A percentile compares a stretch with the other conserved stretches of the same genome.
phyloP scores from a whole-genome alignment of 2,888 invertebrate species.

The Hyposoter dolosus region DNA sequence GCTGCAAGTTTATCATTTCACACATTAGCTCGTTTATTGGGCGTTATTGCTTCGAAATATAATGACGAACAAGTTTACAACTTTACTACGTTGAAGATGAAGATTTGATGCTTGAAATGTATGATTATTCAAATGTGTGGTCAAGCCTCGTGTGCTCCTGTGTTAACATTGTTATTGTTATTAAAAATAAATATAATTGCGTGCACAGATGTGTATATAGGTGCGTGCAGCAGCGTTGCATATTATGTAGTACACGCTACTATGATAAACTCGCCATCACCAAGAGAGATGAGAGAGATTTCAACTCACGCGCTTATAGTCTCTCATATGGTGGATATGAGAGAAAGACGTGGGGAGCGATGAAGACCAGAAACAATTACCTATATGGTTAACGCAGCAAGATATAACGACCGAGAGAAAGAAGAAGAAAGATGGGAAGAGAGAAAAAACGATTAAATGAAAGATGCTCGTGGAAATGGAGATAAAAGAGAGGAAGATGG shows the following conservation, averaged over 20 bases:
- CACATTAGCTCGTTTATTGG: background rate
- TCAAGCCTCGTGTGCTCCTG: constrained; percentile 11
- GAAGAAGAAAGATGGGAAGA: constrained; percentile 29
- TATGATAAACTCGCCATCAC: constrained; percentile 50
- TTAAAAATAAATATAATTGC: constrained; percentile 14
- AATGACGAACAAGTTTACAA: background rate
- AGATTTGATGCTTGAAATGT: constrained; percentile 11
- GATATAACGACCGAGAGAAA: constrained; percentile 9
- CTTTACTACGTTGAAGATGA: background rate
- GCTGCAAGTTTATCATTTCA: background rate
- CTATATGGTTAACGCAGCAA: constrained; percentile 65
- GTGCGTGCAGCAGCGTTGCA: constrained; percentile 65
- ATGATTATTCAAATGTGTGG: constrained; percentile 20
- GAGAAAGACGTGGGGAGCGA: constrained; percentile 29
- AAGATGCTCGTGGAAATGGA: constrained; percentile 37
- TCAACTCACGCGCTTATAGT: background rate
- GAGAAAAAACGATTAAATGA: constrained; percentile 29
- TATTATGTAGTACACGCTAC: constrained; percentile 72
- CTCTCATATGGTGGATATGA: constrained; percentile 17
- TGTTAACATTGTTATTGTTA: background rate
- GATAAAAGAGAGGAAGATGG: constrained; percentile 47
- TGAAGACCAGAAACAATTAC: constrained; percentile 73
- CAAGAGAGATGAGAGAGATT: constrained; percentile 45
- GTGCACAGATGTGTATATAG: constrained; percentile 2
- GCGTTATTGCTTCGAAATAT: background rate